These are phyloP conservation scores for Miniopterus natalensis DNA, from an alignment of 2,113 vertebrate genomes.

Conservation along the genomic window DNA sequence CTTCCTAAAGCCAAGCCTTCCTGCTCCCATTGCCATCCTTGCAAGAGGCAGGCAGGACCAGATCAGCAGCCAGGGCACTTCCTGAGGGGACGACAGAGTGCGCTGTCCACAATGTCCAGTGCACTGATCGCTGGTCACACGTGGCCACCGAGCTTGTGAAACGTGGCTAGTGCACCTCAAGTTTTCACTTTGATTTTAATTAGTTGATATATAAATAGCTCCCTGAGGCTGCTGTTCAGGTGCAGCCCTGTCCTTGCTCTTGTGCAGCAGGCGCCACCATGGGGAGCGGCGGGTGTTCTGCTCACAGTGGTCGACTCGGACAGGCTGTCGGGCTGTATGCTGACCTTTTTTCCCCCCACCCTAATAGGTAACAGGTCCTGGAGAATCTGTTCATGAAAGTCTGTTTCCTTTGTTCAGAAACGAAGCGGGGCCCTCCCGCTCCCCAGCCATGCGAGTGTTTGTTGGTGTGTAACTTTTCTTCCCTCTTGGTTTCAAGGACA, in stretches of 20 bases:
- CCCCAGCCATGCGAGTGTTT: not conserved
- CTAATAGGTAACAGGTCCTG: not conserved
- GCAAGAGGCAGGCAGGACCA: not conserved
- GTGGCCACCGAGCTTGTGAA: not conserved
- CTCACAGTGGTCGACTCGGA: not conserved
- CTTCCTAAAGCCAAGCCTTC: not conserved
- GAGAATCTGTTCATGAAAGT: fast-evolving
- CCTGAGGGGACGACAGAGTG: not conserved
- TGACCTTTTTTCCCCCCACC: not conserved
- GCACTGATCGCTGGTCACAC: fast-evolving
- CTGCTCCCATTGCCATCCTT: not conserved
- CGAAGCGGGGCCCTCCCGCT: not conserved
- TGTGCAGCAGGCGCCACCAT: no score
- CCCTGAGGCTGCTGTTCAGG: not conserved
- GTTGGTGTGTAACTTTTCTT: constrained; percentile 27
- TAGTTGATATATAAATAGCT: no score
- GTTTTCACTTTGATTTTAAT: not conserved
- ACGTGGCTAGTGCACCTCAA: not conserved
- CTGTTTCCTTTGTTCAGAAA: not conserved
- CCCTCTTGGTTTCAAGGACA: constrained; percentile 85
- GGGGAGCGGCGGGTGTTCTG: no score
- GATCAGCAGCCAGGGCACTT: not conserved
- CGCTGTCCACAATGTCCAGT: no score
- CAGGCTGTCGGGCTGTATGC: fast-evolving
- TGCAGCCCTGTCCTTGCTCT: no score